Conservation (phyloP, 2,113 vertebrate species). For the Neopipo cinnamomea region DNA sequence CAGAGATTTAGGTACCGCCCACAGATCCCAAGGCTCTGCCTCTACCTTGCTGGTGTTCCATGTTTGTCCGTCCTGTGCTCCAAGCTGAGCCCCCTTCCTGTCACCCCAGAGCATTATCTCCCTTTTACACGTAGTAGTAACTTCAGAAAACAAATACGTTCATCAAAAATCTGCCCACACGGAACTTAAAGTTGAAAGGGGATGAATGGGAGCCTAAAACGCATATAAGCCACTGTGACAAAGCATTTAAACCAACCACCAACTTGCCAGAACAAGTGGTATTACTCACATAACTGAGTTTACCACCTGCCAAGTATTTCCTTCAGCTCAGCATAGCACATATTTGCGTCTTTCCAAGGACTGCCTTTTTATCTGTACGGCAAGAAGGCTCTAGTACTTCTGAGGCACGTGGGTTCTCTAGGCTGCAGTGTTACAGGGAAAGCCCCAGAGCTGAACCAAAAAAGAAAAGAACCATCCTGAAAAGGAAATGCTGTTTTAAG, state of each 20-base stretch:
- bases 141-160: background rate
- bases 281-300: background rate
- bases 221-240: background rate
- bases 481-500: background rate
- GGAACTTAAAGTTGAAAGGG: background rate
- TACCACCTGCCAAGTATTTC: background rate
- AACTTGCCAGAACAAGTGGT: background rate
- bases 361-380: background rate
- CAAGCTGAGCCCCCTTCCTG: background rate
- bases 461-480: background rate
- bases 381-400: background rate
- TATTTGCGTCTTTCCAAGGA: background rate
- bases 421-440: background rate
- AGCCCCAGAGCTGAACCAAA: background rate
- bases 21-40: background rate
- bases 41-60: background rate
- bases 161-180: background rate
- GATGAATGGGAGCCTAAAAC: background rate
- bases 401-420: background rate
- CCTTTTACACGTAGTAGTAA: background rate
- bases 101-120: no score
- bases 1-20: background rate
- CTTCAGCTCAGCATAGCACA: background rate
- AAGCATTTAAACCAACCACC: background rate
- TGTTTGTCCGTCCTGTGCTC: background rate